Evolutionary conservation across 2,888 invertebrate species (phyloP), one percentile per base, ranked within the genome.

Genomic region (Lasioglossum leucozonium): DNA sequence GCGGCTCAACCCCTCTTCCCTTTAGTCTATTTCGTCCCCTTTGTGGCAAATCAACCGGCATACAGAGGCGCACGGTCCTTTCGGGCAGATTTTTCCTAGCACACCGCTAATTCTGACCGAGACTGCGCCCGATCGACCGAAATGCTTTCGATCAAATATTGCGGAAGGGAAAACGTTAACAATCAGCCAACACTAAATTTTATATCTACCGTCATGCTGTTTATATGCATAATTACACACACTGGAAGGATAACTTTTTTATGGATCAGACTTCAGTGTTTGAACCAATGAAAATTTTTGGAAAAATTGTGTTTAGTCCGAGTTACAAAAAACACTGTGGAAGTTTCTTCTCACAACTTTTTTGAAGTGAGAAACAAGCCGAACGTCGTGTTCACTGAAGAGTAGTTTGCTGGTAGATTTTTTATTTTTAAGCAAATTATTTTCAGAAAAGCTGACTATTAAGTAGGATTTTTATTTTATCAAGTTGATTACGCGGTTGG

Each of bases 1-100:
- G 92, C 91, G 89, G 87, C 82, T 84, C 88, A 86, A 89, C 87
- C 88, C 85, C 90, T 82, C 87, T 86, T 85, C 87, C 82, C 81
- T 82, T 89, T 88, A 90, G 88, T 92, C 93, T 91, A 92, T 93
- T 92, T 93, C 93, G 91, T 92, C 92, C 93, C 93, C 93, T 93
- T 94, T 94, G 94, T 91, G 94, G 94, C 94, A 94, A 95, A 95
- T 95, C 94, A 95, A 93, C 92, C 92, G 92, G 94, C 93, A 94
- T 94, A 94, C 93, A 93, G 91, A 91, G 90, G 91, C 92, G 93
- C 94, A 42, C 67, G 93, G 93, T 92, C 91, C 84, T 62, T 69
- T 72, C 79, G 55, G 44, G 34, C 77, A 79, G 78, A 75, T 84
- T 87, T 88, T 89, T 87, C 81, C 76, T 79, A 79, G 84, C 72